Percentiles rank a stretch among this genome's conserved stretches.
Conservation (phyloP, 2,888 invertebrate species). For the Oxystoma pomonae region DNA sequence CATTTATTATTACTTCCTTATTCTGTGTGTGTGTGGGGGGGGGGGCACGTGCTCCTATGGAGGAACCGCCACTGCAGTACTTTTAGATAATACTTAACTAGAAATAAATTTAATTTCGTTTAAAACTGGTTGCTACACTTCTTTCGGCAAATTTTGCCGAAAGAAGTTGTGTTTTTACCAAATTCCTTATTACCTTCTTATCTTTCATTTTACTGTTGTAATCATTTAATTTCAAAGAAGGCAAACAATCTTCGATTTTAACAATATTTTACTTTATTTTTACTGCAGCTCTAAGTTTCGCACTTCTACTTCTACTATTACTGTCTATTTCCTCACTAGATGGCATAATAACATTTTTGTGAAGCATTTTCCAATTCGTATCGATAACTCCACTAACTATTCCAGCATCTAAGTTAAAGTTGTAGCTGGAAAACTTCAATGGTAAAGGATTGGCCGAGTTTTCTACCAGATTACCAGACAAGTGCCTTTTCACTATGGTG, state of each 20-base stretch:
- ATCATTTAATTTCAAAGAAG: slow-evolving; percentile 2
- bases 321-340: slow-evolving; percentile 64
- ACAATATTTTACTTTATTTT: slow-evolving; percentile 68
- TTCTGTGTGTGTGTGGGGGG: too few relatives aligned
- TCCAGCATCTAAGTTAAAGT: slow-evolving; percentile 55
- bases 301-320: slow-evolving; percentile 87
- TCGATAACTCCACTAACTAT: slow-evolving; percentile 59
- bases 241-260: too few relatives aligned
- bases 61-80: too few relatives aligned
- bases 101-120: too few relatives aligned
- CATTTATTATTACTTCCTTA: too few relatives aligned
- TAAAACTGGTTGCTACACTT: too few relatives aligned
- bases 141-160: too few relatives aligned
- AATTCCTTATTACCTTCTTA: too few relatives aligned
- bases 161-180: too few relatives aligned
- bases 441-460: slow-evolving; percentile 68
- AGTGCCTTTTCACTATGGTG: slow-evolving; percentile 85
- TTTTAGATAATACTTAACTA: too few relatives aligned
- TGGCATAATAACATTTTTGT: slow-evolving; percentile 77
- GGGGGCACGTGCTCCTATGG: too few relatives aligned
- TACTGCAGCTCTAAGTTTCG: slow-evolving; percentile 79
- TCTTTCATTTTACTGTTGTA: too few relatives aligned
- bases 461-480: slow-evolving; percentile 71
- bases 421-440: slow-evolving; percentile 65
- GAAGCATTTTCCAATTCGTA: slow-evolving; percentile 72